Evolutionary conservation across 2,113 vertebrate species (phyloP).

Genomic region (Ctenodactylus gundi): DNA sequence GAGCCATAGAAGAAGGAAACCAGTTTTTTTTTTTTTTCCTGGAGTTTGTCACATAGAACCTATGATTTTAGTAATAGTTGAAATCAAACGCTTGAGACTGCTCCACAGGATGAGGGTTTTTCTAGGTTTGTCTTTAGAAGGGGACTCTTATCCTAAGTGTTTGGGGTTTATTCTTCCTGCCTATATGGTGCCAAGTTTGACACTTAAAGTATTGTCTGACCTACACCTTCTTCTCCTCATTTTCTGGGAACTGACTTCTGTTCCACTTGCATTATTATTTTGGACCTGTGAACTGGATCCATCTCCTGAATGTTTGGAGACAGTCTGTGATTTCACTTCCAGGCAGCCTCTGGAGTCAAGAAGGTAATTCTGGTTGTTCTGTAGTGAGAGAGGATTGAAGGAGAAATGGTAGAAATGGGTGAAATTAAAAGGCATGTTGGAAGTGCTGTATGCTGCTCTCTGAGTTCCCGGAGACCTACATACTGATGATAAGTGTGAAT

Average conservation of each 20-base stretch:
- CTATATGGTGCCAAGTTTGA: neutral
- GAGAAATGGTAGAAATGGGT: neutral
- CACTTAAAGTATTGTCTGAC: neutral
- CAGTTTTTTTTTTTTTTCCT: neutral
- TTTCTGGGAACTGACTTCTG: neutral
- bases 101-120: neutral
- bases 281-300: neutral
- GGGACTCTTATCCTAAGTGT: neutral
- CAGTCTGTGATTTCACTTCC: neutral
- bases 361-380: neutral
- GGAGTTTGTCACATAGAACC: neutral
- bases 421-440: neutral
- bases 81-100: neutral
- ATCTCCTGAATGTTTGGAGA: neutral
- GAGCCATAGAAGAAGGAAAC: neutral
- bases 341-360: neutral
- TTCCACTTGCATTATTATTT: neutral
- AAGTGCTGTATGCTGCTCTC: rapidly evolving
- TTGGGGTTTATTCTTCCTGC: neutral
- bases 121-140: neutral
- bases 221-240: neutral
- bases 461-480: neutral
- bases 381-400: neutral
- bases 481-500: neutral
- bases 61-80: neutral